These are phyloP conservation scores for Micronycteris hirsuta DNA, from an alignment of 2,113 vertebrate species.

Conservation along the genomic window DNA sequence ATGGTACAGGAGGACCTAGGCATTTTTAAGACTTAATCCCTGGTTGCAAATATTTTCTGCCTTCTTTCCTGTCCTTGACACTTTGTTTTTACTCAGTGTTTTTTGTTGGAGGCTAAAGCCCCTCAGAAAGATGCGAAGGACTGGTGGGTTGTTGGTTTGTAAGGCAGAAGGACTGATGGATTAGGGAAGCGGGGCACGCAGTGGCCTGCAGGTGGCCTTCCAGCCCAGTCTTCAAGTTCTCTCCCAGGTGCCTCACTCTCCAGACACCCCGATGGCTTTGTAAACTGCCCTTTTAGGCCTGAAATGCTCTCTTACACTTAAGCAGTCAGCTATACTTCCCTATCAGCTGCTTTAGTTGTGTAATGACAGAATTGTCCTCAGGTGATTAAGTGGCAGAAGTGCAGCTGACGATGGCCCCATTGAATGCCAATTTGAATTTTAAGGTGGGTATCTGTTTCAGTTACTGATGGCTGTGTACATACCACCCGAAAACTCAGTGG, in stretches of 20 bases:
- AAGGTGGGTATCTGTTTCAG: background rate
- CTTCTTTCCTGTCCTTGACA: background rate
- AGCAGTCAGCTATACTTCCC: background rate
- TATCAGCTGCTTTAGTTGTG: background rate
- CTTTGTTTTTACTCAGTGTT: background rate
- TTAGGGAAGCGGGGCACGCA: too few species aligned
- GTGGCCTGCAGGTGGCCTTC: background rate
- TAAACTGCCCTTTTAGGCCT: background rate
- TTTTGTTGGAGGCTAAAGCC: background rate
- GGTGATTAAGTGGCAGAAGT: background rate
- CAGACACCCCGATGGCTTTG: background rate
- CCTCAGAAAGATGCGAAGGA: background rate
- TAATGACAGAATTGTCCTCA: background rate
- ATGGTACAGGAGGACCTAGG: background rate
- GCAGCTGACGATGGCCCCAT: background rate
- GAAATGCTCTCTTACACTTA: background rate
- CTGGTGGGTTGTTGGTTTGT: background rate
- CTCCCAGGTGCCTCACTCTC: background rate
- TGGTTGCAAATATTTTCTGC: background rate
- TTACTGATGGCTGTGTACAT: background rate
- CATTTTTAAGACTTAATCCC: background rate
- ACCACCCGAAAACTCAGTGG: background rate
- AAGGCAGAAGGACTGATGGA: too few species aligned
- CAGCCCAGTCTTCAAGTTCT: background rate
- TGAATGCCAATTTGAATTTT: background rate